These are phyloP conservation scores for Conchocele bisecta DNA, from an alignment of 2,888 invertebrate species.

Conservation along the genomic window DNA sequence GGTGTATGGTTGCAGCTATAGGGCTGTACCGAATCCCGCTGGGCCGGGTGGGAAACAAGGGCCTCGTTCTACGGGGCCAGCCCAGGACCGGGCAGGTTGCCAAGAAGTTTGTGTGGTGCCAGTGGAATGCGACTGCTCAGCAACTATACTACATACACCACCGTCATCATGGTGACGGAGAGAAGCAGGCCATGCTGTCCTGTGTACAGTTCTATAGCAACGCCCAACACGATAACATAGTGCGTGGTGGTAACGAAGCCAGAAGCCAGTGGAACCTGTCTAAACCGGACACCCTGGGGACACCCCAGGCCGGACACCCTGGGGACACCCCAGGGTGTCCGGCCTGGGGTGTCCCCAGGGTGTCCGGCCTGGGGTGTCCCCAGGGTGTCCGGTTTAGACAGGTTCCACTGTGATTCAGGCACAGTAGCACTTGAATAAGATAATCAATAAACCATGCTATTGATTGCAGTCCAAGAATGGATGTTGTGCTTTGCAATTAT, in stretches of 20 bases:
- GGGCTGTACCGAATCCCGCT: slow-evolving; percentile 78
- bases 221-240: slow-evolving; percentile 72
- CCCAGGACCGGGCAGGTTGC: slow-evolving; percentile 76
- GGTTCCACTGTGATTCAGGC: too few species aligned
- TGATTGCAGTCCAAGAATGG: too few species aligned
- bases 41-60: slow-evolving; percentile 73
- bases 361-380: too few species aligned
- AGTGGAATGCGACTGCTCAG: slow-evolving; percentile 75
- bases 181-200: slow-evolving; percentile 63
- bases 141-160: slow-evolving; percentile 74
- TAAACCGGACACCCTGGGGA: too few species aligned
- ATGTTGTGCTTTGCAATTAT: too few species aligned
- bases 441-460: too few species aligned
- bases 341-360: too few species aligned
- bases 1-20: slow-evolving; percentile 79
- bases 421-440: too few species aligned
- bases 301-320: too few species aligned
- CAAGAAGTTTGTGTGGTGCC: slow-evolving; percentile 78
- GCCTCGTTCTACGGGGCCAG: slow-evolving; percentile 78
- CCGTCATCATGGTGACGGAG: slow-evolving; percentile 44
- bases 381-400: too few species aligned
- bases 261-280: too few species aligned
- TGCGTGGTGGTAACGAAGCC: slow-evolving; percentile 53
- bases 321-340: too few species aligned
- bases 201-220: slow-evolving; percentile 72